phyloP scores from a whole-genome alignment of 2,113 vertebrate species.

The Tetraodon nigroviridis region DNA sequence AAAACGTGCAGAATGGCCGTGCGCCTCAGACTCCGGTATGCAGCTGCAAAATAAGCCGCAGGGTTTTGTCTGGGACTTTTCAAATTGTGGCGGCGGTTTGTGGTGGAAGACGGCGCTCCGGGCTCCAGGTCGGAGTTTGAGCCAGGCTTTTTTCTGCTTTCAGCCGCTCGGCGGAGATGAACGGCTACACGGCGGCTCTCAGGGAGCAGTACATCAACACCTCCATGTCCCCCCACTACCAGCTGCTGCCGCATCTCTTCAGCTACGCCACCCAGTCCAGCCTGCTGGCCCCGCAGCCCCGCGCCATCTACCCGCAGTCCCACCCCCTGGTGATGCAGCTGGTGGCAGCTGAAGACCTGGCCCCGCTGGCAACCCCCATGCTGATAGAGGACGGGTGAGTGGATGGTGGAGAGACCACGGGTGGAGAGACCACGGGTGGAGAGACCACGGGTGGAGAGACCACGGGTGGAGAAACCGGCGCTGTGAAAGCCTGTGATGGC shows the following conservation, averaged over 20 bases:
- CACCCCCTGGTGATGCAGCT: conserved; percentile 91
- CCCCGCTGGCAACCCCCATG: conserved; percentile 90
- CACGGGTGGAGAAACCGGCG: too few relatives aligned
- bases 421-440: too few relatives aligned
- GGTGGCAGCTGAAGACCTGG: conserved; percentile 89
- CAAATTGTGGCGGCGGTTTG: too few relatives aligned
- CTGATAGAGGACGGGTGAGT: conserved; percentile 95
- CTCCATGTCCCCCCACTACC: conserved; percentile 88
- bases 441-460: too few relatives aligned
- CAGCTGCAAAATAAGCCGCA: conserved; percentile 5
- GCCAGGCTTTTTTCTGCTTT: not conserved
- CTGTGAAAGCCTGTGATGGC: too few relatives aligned
- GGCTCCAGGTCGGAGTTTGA: too few relatives aligned
- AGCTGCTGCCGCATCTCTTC: conserved; percentile 94
- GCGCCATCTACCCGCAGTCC: conserved; percentile 89
- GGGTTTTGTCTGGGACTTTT: conserved; percentile 16
- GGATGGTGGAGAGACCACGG: too few relatives aligned
- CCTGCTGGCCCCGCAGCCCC: conserved; percentile 84
- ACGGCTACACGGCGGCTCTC: conserved; percentile 86
- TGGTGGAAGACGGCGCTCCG: too few relatives aligned
- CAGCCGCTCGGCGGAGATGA: conserved; percentile 93
- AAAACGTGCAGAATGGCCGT: conserved; percentile 19
- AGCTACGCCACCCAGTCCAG: conserved; percentile 87
- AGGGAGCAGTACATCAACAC: conserved; percentile 94
- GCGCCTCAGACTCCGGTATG: not conserved